Conservation (phyloP, 2,797 vertebrate species). For the Chrysocyon brachyurus region DNA sequence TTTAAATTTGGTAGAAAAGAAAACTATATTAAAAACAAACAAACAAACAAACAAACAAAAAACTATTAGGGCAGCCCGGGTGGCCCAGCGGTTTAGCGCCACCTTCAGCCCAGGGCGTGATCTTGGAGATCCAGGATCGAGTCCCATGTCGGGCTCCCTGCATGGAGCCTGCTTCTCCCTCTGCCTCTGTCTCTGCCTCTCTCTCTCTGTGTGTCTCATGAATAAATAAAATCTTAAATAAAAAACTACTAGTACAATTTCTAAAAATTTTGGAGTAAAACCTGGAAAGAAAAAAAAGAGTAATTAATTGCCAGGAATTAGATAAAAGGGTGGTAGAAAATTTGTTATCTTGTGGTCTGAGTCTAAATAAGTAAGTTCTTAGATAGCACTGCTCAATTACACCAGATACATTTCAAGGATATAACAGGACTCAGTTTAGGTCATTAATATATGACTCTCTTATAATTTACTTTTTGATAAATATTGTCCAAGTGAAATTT, state of each 20-base stretch:
- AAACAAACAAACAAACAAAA: neutral
- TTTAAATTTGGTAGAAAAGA: conserved; percentile 42
- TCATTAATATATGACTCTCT: conserved; percentile 46
- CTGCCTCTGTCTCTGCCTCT: too few species aligned
- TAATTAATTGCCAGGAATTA: conserved; percentile 36
- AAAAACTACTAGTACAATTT: conserved; percentile 27
- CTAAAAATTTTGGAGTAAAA: neutral
- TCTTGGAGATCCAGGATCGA: too few species aligned
- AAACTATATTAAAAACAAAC: neutral
- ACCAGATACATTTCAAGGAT: conserved; percentile 38
- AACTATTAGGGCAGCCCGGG: neutral
- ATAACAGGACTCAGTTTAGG: conserved; percentile 9
- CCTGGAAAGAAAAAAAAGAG: neutral
- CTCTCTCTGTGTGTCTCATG: too few species aligned
- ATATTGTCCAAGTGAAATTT: conserved; percentile 36
- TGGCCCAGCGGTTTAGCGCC: too few species aligned
- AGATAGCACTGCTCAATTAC: neutral
- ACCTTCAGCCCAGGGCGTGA: too few species aligned
- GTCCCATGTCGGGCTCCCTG: too few species aligned
- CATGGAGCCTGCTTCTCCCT: too few species aligned
- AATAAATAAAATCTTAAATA: neutral
- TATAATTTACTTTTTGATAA: conserved; percentile 68
- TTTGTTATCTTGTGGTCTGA: neutral
- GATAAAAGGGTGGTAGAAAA: neutral
- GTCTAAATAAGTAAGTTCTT: conserved; percentile 24